Base-by-base conservation (phyloP, 1,140 invertebrate genomes). In the Kradibia gibbosae region DNA sequence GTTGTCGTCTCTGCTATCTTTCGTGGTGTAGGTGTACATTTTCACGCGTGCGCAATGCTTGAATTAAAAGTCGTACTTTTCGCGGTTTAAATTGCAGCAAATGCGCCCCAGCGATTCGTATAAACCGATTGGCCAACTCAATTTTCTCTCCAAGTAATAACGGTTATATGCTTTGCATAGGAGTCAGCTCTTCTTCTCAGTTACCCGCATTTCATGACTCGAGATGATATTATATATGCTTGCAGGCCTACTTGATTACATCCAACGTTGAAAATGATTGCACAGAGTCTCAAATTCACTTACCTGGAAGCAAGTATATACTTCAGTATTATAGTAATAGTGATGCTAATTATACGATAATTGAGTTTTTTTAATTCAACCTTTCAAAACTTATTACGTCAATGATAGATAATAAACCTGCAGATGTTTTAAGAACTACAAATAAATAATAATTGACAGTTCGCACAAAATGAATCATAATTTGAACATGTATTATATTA, bases 131-230 rank as follows among this genome's bases (percentile, higher is more conserved):
- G 74, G 65, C 50, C 50, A 53, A 81, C 77, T 81, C 80, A 81
- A 81, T 81, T 81, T 81, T 81, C 80, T 72, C 31, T 50, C 31
- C 74, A 28, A 48, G 28, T 81, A 81, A 77, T 77, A 81, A 81
- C 36, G 73, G 42, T 81, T 75, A 75, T 70, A 55, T 28, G 36
- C 80, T 65, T 70, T 42, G 70, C 67, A 75, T 70, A 50, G 53
- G 55, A 80, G 73, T 50, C 3, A 73, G 28, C 70, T 13, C 25
- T 62, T 60, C 39, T 28, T 50, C 34, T 50, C 11, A 20, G 34
- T 17, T 28, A 20, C 11, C 8, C 8, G 45, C 28, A 45, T 39
- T 36, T 71, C 2, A 36, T 28, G 48, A 70, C 48, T 57, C 13
- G 50, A 65, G 50, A 57, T 53, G 20, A 55, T 28, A 17, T 13